Conservation (phyloP, 1,140 invertebrate species). For the Marisa cornuarietis region DNA sequence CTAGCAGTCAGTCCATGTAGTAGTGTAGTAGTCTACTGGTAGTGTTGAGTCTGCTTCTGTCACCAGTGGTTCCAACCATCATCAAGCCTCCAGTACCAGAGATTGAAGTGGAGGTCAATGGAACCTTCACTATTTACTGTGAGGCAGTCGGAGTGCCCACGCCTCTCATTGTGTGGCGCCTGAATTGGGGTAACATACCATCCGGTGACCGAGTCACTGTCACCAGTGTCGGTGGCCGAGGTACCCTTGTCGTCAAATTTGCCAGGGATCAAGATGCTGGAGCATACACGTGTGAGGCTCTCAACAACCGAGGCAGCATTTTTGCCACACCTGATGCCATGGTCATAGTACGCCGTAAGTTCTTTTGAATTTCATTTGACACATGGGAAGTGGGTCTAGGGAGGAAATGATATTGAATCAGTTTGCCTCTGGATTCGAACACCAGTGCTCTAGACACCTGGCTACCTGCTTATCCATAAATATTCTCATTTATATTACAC, state of each 20-base stretch:
- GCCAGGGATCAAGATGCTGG: slow-evolving; percentile 82
- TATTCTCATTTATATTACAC: no score
- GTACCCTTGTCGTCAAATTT: slow-evolving; percentile 82
- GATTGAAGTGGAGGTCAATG: slow-evolving; percentile 76
- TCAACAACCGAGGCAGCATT: slow-evolving; percentile 85
- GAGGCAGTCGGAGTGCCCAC: slow-evolving; percentile 87
- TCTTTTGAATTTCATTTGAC: not conserved
- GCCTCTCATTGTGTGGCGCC: slow-evolving; percentile 92
- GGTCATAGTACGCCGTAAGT: slow-evolving; percentile 77
- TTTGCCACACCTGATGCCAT: slow-evolving; percentile 93
- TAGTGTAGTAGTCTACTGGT: no score
- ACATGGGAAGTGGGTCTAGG: not conserved
- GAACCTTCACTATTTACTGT: slow-evolving; percentile 82
- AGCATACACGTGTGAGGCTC: slow-evolving; percentile 96
- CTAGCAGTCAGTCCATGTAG: no score
- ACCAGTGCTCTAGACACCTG: no score
- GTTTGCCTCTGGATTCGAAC: not conserved
- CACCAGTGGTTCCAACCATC: slow-evolving; percentile 72
- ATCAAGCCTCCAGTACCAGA: slow-evolving; percentile 74
- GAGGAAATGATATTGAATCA: not conserved
- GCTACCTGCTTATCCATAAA: no score
- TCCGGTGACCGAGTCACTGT: slow-evolving; percentile 81
- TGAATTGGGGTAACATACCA: slow-evolving; percentile 95
- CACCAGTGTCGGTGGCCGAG: slow-evolving; percentile 81
- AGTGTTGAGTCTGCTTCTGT: slow-evolving; percentile 1